phyloP scores from a whole-genome alignment of 2,797 vertebrate genomes.

The Taeniopygia guttata region DNA sequence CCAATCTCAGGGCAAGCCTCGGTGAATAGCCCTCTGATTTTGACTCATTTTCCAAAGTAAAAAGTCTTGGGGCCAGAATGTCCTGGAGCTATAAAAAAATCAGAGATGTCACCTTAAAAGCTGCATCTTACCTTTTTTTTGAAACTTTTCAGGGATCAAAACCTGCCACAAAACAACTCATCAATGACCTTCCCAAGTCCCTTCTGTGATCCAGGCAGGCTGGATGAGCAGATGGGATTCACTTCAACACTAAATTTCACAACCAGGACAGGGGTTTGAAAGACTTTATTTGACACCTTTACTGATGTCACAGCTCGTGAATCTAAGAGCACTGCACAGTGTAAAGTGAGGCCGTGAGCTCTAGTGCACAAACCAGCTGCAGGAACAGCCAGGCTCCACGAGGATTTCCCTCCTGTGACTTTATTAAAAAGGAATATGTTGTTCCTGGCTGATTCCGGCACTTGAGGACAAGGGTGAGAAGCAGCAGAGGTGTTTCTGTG shows the following conservation, averaged over 20 bases:
- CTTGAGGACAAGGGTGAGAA: slow-evolving; percentile 4
- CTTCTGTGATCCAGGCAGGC: neutral
- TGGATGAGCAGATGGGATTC: neutral
- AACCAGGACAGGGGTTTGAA: slow-evolving; percentile 17
- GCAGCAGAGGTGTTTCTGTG: neutral
- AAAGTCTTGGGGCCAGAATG: neutral
- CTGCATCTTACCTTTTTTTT: neutral
- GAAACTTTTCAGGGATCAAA: neutral
- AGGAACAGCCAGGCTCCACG: fast-evolving
- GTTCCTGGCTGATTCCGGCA: neutral
- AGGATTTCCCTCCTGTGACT: neutral
- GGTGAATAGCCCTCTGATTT: neutral
- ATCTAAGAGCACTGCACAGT: slow-evolving; percentile 46
- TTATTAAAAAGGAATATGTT: neutral
- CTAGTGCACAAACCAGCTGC: neutral
- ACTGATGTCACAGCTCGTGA: slow-evolving; percentile 39
- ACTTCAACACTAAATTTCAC: neutral
- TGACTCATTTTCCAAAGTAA: neutral
- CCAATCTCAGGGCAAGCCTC: neutral
- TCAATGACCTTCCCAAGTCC: neutral
- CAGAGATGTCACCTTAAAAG: neutral
- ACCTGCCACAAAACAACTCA: neutral
- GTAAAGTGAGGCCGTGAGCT: slow-evolving; percentile 19
- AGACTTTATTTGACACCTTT: slow-evolving; percentile 62
- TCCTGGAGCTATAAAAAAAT: neutral